phyloP scores from a whole-genome alignment of 2,888 invertebrate genomes.

The Phyllotreta cruciferae region DNA sequence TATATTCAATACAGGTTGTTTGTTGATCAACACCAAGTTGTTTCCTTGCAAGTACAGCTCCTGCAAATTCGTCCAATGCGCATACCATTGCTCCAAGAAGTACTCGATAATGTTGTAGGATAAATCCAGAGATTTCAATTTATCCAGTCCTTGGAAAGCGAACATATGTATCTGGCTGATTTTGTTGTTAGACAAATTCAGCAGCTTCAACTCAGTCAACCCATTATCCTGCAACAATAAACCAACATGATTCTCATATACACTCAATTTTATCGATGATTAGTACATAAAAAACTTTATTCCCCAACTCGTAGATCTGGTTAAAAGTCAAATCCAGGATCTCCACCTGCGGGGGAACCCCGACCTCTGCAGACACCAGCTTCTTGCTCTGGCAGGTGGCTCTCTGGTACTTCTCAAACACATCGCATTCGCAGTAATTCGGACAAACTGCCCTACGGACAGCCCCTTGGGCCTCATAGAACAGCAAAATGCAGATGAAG shows the following conservation, averaged over 20 bases:
- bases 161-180: conserved; percentile 70
- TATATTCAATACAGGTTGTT: conserved; percentile 67
- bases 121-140: conserved; percentile 65
- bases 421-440: conserved; percentile 65
- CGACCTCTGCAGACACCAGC: conserved; percentile 66
- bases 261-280: background rate
- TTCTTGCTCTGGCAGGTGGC: conserved; percentile 66
- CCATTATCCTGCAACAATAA: conserved; percentile 61
- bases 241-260: no score
- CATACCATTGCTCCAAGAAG: conserved; percentile 65
- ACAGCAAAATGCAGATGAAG: conserved; percentile 29
- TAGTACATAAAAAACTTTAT: conserved; percentile 68
- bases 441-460: conserved; percentile 59
- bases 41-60: conserved; percentile 69
- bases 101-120: conserved; percentile 69
- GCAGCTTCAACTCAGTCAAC: conserved; percentile 61
- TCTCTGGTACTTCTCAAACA: conserved; percentile 62
- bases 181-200: conserved; percentile 67
- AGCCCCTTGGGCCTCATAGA: conserved; percentile 32
- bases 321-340: conserved; percentile 69
- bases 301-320: conserved; percentile 67
- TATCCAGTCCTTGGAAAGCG: conserved; percentile 65
- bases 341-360: conserved; percentile 66
- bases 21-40: conserved; percentile 63
- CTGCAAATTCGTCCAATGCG: conserved; percentile 63